These are phyloP conservation scores for Oreochromis tanganicae DNA, from an alignment of 2,113 vertebrate genomes.

Conservation along the genomic window DNA sequence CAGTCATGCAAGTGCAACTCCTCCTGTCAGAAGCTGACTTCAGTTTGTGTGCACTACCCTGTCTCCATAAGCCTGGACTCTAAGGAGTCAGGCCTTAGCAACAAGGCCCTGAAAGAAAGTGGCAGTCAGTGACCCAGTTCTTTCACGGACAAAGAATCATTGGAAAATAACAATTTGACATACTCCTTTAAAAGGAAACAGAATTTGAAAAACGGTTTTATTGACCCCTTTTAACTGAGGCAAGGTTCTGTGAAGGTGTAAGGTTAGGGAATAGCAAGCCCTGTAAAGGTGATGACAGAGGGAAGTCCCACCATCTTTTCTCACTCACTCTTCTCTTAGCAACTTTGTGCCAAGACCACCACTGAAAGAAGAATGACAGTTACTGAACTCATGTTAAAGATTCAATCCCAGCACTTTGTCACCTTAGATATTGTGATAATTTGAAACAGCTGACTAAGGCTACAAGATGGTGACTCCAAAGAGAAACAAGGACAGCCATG, in stretches of 20 bases:
- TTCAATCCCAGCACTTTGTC: not conserved
- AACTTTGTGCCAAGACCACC: not conserved
- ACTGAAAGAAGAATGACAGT: conserved; percentile 15
- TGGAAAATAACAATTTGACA: conserved; percentile 50
- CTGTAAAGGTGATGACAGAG: not conserved
- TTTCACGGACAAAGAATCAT: conserved; percentile 53
- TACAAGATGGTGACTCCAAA: conserved; percentile 11
- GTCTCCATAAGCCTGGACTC: conserved; percentile 38
- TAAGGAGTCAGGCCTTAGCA: conserved; percentile 36
- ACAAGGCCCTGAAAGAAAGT: conserved; percentile 25
- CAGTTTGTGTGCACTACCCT: conserved; percentile 33
- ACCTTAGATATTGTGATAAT: conserved; percentile 10
- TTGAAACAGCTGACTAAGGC: not conserved
- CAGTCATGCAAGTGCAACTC: conserved; percentile 37
- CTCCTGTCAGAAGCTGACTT: conserved; percentile 39
- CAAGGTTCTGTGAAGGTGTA: conserved; percentile 30
- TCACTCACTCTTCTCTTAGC: not conserved
- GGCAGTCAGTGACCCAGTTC: conserved; percentile 61
- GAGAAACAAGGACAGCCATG: conserved; percentile 21
- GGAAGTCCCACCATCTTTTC: not conserved
- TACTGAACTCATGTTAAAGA: conserved; percentile 31
- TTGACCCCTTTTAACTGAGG: conserved; percentile 34
- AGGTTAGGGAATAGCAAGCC: conserved; percentile 1
- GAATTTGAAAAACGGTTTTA: conserved; percentile 29
- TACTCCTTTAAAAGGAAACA: conserved; percentile 18